phyloP scores from a whole-genome alignment of 2,888 invertebrate genomes.

The Tinea trinotella region DNA sequence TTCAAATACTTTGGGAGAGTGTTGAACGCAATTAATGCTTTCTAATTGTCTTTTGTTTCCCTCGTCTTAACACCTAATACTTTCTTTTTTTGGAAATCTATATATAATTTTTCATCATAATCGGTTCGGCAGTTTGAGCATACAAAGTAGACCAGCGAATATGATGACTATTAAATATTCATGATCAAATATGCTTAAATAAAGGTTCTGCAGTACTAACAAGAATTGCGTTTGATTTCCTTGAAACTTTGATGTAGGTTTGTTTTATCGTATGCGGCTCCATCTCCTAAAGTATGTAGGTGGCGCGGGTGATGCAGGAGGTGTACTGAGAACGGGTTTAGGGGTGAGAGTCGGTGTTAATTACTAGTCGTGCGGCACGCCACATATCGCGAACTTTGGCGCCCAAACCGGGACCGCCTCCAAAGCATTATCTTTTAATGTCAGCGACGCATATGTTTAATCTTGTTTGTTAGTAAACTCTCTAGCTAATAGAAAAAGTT shows the following conservation, averaged over 20 bases:
- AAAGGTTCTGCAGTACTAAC: too few relatives aligned
- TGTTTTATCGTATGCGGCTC: too few relatives aligned
- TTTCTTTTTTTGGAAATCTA: too few relatives aligned
- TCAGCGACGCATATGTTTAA: constrained; percentile 39
- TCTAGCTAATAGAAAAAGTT: constrained; percentile 37
- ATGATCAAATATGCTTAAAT: too few relatives aligned
- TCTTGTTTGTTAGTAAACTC: constrained; percentile 37
- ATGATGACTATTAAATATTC: too few relatives aligned
- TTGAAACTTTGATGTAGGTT: too few relatives aligned
- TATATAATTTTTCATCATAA: too few relatives aligned
- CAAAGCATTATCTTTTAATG: constrained; percentile 53
- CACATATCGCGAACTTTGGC: constrained; percentile 68
- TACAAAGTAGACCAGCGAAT: too few relatives aligned
- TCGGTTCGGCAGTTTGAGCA: too few relatives aligned
- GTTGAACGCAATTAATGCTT: constrained; percentile 3
- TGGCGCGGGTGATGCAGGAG: not conserved
- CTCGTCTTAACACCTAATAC: too few relatives aligned
- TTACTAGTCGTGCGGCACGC: constrained; percentile 66
- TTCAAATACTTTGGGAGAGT: constrained; percentile 23
- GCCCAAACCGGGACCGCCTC: constrained; percentile 42
- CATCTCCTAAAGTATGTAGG: not conserved
- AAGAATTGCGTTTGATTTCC: too few relatives aligned
- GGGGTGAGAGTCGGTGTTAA: constrained; percentile 54
- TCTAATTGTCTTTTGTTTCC: too few relatives aligned
- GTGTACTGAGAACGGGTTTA: constrained; percentile 22